Evolutionary conservation across 2,888 invertebrate genomes (phyloP).

Genomic region (Silvanus unidentatus): DNA sequence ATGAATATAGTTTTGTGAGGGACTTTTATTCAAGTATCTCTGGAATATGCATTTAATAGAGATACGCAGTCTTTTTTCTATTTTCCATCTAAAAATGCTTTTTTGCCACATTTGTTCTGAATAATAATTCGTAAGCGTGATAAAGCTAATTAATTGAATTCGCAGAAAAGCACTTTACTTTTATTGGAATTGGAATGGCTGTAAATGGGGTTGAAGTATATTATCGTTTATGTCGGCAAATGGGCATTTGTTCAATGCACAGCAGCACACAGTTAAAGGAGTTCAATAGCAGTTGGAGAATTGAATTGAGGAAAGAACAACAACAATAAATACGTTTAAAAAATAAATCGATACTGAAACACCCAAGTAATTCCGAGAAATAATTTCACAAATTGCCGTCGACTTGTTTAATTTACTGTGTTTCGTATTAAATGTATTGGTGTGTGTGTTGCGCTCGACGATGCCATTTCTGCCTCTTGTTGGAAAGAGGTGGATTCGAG

Average conservation of each 20-base stretch:
- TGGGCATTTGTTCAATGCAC: background rate
- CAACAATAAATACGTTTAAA: constrained; percentile 2
- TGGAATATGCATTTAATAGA: too few relatives aligned
- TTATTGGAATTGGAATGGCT: constrained; percentile 9
- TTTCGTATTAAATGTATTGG: too few relatives aligned
- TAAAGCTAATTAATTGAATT: constrained; percentile 39
- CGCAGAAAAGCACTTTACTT: constrained; percentile 28
- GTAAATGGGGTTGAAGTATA: constrained; percentile 2
- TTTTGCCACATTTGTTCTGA: constrained; percentile 1
- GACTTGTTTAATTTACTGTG: constrained; percentile 40
- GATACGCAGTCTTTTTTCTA: too few relatives aligned
- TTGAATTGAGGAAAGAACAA: constrained; percentile 1
- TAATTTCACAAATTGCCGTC: constrained; percentile 48
- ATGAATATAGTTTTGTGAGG: too few relatives aligned
- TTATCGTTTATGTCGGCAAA: background rate
- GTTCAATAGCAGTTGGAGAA: too few relatives aligned
- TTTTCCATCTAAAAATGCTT: too few relatives aligned
- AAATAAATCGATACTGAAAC: constrained; percentile 7
- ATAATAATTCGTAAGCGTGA: constrained; percentile 32
- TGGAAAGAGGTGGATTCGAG: too few relatives aligned
- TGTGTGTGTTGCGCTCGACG: constrained; percentile 9
- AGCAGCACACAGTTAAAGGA: background rate
- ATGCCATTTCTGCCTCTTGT: background rate
- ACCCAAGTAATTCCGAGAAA: constrained; percentile 41
- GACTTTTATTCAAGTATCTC: too few relatives aligned